These are phyloP conservation scores for Ochotona princeps DNA, from an alignment of 2,113 vertebrate genomes.

Conservation along the genomic window DNA sequence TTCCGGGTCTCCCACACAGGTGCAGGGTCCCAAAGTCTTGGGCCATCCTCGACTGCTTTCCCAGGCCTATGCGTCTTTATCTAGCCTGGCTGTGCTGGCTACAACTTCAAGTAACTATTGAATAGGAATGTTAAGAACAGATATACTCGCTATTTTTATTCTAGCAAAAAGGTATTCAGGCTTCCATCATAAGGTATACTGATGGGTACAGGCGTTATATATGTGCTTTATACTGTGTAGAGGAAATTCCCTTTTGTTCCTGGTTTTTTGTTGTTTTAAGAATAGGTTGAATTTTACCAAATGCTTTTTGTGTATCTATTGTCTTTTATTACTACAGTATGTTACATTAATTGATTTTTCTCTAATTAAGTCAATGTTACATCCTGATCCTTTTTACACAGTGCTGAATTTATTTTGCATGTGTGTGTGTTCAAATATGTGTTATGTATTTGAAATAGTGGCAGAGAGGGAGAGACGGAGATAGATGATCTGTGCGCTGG, in stretches of 20 bases:
- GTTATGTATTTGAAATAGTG: no score
- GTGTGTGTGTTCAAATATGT: no score
- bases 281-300: background rate
- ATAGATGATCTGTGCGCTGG: no score
- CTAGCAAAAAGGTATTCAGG: background rate
- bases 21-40: no score
- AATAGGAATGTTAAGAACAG: background rate
- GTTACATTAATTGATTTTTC: conserved; percentile 19
- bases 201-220: background rate
- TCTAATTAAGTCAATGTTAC: conserved; percentile 13
- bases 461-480: no score
- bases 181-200: background rate
- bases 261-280: background rate
- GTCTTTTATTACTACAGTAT: background rate
- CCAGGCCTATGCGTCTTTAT: no score
- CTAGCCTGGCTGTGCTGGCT: background rate
- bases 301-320: background rate
- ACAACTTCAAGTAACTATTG: background rate
- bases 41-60: no score
- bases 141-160: background rate
- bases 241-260: background rate
- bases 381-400: background rate
- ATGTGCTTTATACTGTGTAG: background rate
- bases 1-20: no score
- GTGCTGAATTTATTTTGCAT: conserved; percentile 36